These are phyloP conservation scores for Pristionchus japonicus DNA, from an alignment of 2,888 invertebrate genomes.

Conservation along the genomic window DNA sequence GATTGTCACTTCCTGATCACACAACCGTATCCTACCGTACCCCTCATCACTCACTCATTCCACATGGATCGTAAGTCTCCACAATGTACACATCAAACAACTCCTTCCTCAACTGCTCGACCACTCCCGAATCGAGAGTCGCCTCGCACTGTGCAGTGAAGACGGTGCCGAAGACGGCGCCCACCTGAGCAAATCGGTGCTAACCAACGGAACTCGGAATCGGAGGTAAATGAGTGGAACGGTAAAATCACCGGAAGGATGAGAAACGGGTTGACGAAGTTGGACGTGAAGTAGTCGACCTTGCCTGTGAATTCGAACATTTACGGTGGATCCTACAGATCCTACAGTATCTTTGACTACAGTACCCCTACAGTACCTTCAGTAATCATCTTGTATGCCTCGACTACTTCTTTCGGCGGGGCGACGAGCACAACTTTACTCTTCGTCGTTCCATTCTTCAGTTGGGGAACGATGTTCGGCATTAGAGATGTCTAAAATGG, in stretches of 20 bases:
- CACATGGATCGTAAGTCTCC: conserved; percentile 27
- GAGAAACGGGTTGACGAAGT: neutral
- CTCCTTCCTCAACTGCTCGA: neutral
- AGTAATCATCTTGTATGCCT: neutral
- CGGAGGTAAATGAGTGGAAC: neutral
- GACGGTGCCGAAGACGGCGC: neutral
- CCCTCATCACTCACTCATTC: neutral
- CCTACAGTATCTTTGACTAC: neutral
- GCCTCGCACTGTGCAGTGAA: conserved; percentile 19
- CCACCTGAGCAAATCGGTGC: conserved; percentile 5
- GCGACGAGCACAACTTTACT: neutral
- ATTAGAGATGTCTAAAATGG: neutral
- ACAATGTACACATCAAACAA: neutral
- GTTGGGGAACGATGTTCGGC: neutral
- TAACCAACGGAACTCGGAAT: neutral
- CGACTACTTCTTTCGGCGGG: neutral
- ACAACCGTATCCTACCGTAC: neutral
- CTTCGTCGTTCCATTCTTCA: neutral
- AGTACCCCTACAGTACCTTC: neutral
- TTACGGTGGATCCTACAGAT: neutral
- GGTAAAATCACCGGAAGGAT: neutral
- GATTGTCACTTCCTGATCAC: neutral
- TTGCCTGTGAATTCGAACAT: neutral
- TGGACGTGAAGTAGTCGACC: neutral
- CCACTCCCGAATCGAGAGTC: neutral